Evolutionary conservation across 2,797 vertebrate genomes (phyloP).

Genomic region (Aselliscus stoliczkanus): DNA sequence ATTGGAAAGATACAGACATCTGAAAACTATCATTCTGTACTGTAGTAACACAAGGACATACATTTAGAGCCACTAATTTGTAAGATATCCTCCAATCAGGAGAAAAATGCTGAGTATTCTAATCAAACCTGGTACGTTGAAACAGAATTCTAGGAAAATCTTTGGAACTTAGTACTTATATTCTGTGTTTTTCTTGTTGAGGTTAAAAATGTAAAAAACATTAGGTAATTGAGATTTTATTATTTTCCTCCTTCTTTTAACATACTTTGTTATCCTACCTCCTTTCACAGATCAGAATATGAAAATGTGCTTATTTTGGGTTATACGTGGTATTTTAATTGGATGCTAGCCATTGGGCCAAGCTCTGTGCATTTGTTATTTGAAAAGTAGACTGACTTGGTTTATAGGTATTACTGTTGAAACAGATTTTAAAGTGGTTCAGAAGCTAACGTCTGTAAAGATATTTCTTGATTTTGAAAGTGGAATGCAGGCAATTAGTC

Average conservation of each 20-base stretch:
- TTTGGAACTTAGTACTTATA: constrained; percentile 18
- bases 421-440: background rate
- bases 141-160: background rate
- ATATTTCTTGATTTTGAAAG: constrained; percentile 24
- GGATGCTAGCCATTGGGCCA: background rate
- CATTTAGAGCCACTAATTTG: background rate
- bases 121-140: background rate
- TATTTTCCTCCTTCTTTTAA: background rate
- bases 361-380: background rate
- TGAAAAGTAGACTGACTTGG: constrained; percentile 17
- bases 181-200: background rate
- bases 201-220: background rate
- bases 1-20: background rate
- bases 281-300: background rate
- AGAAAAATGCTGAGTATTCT: constrained; percentile 12
- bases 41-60: background rate
- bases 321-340: background rate
- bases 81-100: background rate
- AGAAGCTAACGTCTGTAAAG: constrained; percentile 4
- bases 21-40: background rate
- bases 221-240: background rate
- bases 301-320: background rate
- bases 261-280: background rate
- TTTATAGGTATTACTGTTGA: background rate
- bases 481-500: background rate